Conservation (phyloP, 2,113 vertebrate genomes). For the Macrotis lagotis region DNA sequence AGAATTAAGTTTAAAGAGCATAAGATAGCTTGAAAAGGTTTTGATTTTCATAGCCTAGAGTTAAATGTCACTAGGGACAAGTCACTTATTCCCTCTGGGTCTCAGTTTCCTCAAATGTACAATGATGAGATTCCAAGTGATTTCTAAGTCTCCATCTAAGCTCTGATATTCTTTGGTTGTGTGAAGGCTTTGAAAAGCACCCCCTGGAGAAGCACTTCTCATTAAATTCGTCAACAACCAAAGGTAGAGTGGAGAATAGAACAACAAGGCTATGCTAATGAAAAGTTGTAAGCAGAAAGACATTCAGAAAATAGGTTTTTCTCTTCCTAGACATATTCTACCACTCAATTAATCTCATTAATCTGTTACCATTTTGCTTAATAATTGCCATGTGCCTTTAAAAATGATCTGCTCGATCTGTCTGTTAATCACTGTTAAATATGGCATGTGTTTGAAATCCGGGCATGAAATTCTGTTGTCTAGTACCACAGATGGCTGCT, state of each 20-base stretch:
- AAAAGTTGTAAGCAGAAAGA: slow-evolving; percentile 3
- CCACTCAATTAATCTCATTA: not conserved
- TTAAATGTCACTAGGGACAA: not conserved
- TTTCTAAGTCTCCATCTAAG: not conserved
- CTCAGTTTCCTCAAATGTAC: not conserved
- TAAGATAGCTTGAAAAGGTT: not conserved
- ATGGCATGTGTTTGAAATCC: not conserved
- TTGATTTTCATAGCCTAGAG: not conserved
- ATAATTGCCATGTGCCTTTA: not conserved
- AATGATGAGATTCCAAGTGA: not conserved
- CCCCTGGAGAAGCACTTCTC: slow-evolving; percentile 3
- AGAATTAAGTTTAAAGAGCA: not conserved
- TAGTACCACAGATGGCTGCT: not conserved
- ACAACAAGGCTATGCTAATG: slow-evolving; percentile 44
- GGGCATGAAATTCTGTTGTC: not conserved
- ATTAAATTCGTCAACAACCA: slow-evolving; percentile 43
- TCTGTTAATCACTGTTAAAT: slow-evolving; percentile 32
- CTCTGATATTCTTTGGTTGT: not conserved
- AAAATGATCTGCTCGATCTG: not conserved
- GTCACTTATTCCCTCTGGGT: not conserved
- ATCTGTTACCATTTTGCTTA: slow-evolving; percentile 8
- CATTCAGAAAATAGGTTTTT: not conserved
- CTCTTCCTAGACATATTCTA: no score
- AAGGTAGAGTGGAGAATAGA: slow-evolving; percentile 14
- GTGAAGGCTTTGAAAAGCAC: slow-evolving; percentile 45